These are phyloP conservation scores for Typhlichthys subterraneus DNA, from an alignment of 2,797 vertebrate species.

Conservation along the genomic window DNA sequence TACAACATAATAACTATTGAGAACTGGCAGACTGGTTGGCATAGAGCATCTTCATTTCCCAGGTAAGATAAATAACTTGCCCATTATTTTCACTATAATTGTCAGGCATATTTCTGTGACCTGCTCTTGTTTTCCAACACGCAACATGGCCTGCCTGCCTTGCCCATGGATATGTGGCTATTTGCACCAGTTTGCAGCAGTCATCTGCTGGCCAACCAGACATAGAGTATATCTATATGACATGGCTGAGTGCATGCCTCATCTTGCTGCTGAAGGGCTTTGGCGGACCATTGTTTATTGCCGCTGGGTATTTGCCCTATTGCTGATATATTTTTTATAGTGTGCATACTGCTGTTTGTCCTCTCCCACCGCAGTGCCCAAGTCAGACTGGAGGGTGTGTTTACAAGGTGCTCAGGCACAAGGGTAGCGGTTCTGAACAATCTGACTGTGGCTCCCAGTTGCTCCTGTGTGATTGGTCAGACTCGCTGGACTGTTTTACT, in stretches of 20 bases:
- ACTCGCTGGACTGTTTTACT: slow-evolving; percentile 26
- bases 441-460: slow-evolving; percentile 34
- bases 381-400: slow-evolving; percentile 44
- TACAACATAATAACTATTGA: slow-evolving; percentile 36
- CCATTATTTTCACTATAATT: slow-evolving; percentile 15
- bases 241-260: slow-evolving; percentile 27
- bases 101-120: slow-evolving; percentile 35
- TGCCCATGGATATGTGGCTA: slow-evolving; percentile 26
- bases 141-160: slow-evolving; percentile 13
- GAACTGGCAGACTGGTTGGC: slow-evolving; percentile 37
- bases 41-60: slow-evolving; percentile 48
- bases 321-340: slow-evolving; percentile 14
- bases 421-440: slow-evolving; percentile 40
- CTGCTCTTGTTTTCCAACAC: slow-evolving; percentile 42
- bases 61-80: slow-evolving; percentile 50
- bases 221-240: slow-evolving; percentile 32
- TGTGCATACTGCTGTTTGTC: slow-evolving; percentile 15
- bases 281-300: slow-evolving; percentile 16
- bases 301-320: slow-evolving; percentile 34
- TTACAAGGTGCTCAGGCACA: slow-evolving; percentile 37
- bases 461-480: slow-evolving; percentile 48
- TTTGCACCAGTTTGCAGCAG: slow-evolving; percentile 1
- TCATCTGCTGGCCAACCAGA: slow-evolving; percentile 13
- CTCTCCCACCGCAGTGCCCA: slow-evolving; percentile 10
- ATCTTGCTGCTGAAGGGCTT: slow-evolving; percentile 26